These are phyloP conservation scores for Enteromius paludinosus DNA, from an alignment of 2,797 vertebrate species.

Conservation along the genomic window DNA sequence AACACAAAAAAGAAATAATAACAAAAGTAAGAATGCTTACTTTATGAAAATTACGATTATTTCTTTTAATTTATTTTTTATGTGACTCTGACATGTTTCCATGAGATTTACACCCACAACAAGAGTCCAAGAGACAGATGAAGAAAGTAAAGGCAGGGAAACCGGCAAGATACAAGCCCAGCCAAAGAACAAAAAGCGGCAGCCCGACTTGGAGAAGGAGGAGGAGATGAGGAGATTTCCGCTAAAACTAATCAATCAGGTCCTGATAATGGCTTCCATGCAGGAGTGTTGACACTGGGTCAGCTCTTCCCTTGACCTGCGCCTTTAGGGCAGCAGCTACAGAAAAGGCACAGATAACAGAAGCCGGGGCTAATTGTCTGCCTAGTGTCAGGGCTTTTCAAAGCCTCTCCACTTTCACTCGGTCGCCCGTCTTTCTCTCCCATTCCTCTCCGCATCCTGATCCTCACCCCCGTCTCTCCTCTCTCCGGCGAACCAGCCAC, in stretches of 20 bases:
- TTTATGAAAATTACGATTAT: neutral
- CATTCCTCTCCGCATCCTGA: constrained; percentile 30
- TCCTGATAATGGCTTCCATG: constrained; percentile 83
- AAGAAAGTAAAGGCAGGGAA: constrained; percentile 23
- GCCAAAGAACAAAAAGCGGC: constrained; percentile 44
- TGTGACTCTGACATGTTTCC: neutral
- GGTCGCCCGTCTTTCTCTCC: constrained; percentile 26
- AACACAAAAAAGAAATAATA: neutral
- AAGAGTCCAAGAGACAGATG: constrained; percentile 18
- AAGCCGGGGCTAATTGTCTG: constrained; percentile 83
- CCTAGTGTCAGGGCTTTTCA: constrained; percentile 82
- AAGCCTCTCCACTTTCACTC: constrained; percentile 69
- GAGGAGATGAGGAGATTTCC: constrained; percentile 79
- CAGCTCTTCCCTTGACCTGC: constrained; percentile 82
- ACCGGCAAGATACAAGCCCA: neutral
- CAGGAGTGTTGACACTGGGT: constrained; percentile 83
- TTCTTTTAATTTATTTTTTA: neutral
- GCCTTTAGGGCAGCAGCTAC: constrained; percentile 74
- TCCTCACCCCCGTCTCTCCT: constrained; percentile 63
- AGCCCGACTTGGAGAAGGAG: constrained; percentile 72
- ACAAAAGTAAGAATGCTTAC: neutral
- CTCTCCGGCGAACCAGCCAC: constrained; percentile 42
- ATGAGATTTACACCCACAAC: neutral
- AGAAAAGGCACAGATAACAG: constrained; percentile 80
- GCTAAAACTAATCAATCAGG: constrained; percentile 86